Base-by-base conservation (phyloP, 2,113 vertebrate genomes). In the Typhlomys cinereus region DNA sequence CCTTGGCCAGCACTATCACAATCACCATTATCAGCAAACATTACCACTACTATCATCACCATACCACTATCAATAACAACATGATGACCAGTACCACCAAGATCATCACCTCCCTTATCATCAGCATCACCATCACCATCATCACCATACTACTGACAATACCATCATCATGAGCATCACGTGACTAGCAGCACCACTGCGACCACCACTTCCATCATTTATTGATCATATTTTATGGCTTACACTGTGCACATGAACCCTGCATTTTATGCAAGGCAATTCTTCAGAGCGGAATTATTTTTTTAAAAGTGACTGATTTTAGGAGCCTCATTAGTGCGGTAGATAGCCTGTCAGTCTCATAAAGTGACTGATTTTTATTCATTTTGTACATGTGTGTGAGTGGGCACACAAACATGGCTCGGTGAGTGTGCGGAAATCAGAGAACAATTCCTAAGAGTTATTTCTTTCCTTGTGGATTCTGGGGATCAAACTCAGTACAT, bases 231-330 rank as follows among this genome's bases (percentile, higher is more conserved):
- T 31, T 86, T 17, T 27, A 31, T 64, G 36, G 12, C 9, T 4
- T 13, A 7, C 13, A 31, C 8, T 59, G 23, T n/a, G 23, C 44
- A 75, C 31, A 64, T 82, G 5, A 52, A 69, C 52, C 83, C 52
- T 54, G 59, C 46, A 52, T 29, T 82, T 90, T 34, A 29, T 52
- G 46, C 46, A 76, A 54, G 92, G 67, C n/a, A 20, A 17, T 79
- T 67, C 14, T 59, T 0, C 13, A 1, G 17, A 15, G 11, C 54
- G 29, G 4, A 2, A n/a, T n/a, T n/a, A n/a, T n/a, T n/a, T n/a
- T n/a, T n/a, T n/a, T n/a, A n/a, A n/a, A n/a, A n/a, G n/a, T n/a
- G n/a, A n/a, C n/a, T n/a, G n/a, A n/a, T n/a, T n/a, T n/a, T n/a
- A n/a, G n/a, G n/a, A n/a, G n/a, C n/a, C n/a, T n/a, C n/a, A n/a